Base-by-base conservation (phyloP, 2,888 invertebrate genomes). In the Synergus japonicus region DNA sequence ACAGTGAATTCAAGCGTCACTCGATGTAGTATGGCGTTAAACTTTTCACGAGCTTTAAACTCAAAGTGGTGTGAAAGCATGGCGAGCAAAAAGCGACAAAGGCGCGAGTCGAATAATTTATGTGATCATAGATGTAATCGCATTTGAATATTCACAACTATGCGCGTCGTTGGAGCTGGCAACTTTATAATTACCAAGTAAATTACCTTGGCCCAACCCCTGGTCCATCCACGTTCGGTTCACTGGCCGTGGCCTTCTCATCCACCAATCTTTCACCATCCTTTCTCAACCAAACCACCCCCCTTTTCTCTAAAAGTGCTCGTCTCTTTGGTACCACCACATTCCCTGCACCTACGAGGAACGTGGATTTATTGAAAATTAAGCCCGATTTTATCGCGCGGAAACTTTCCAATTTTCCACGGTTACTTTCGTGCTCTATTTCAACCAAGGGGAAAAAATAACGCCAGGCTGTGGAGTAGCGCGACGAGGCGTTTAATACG, bases 161-260 rank as follows among this genome's bases (percentile, higher is more conserved):
- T 86, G 86, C 88, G 83, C 87, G 86, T 84, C 85, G 86, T 82
- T 81, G 83, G 84, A 80, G 80, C 84, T 83, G 86, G 86, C 86
- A 90, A 90, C 90, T 90, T 90, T 90, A 90, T 90, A 90, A 90
- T 90, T 90, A 88, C 89, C 88, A 85, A 89, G 86, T 90, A 90
- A 90, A 90, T 90, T 89, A 89, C 88, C 87, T 86, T 84, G 87
- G 76, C 41, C 58, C 54, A 22, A 67, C 80, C 69, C 84, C 22
- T n/a, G 41, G 73, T 15, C 44, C 18, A 43, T 60, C 76, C n/a
- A n/a, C 7, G 10, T 41, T 66, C 41, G n/a, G 43, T 66, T 43
- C 66, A 43, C 13, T n/a, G 66, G n/a, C 10, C 43, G 9, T 10
- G 43, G 66, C 1, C n/a, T 66, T 66, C 66, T 66, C 66, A 66